A percentile compares a stretch with the other conserved stretches of the same genome.
phyloP scores from a whole-genome alignment of 2,888 invertebrate genomes.

The Mythimna loreyi region DNA sequence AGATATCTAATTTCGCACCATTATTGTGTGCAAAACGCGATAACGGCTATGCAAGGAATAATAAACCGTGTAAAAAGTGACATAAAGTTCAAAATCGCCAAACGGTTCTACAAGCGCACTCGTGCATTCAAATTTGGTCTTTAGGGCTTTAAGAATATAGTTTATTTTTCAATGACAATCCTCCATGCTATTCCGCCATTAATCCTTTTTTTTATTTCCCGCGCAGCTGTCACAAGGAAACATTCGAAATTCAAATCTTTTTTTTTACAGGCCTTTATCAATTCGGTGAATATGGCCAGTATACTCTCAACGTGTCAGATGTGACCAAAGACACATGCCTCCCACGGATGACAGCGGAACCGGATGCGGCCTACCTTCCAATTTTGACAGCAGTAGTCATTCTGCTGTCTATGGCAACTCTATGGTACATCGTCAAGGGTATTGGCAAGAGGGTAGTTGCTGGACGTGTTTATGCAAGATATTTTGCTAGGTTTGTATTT shows the following conservation, averaged over 20 bases:
- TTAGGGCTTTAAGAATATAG: not conserved
- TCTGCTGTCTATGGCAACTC: slow-evolving; percentile 86
- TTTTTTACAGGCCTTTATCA: slow-evolving; percentile 77
- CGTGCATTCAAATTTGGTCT: not conserved
- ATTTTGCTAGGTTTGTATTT: slow-evolving; percentile 82
- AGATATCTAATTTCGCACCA: slow-evolving; percentile 14
- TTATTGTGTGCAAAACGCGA: not conserved
- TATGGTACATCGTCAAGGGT: slow-evolving; percentile 87
- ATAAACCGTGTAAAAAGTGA: not conserved
- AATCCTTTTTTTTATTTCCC: no score
- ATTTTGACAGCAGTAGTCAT: slow-evolving; percentile 85
- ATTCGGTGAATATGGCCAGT: slow-evolving; percentile 86
- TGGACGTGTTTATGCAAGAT: slow-evolving; percentile 82
- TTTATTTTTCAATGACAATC: not conserved
- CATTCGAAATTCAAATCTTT: slow-evolving; percentile 23
- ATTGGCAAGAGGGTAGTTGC: slow-evolving; percentile 84
- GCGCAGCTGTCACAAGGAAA: no score
- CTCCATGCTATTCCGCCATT: no score
- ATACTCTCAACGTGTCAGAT: slow-evolving; percentile 76
- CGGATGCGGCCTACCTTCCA: slow-evolving; percentile 86
- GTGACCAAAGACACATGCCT: slow-evolving; percentile 71
- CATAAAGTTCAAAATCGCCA: slow-evolving; percentile 2
- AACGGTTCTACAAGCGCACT: not conserved
- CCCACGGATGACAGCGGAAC: slow-evolving; percentile 85
- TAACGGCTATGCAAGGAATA: not conserved